Percentiles rank a stretch among this genome's conserved stretches.
These are phyloP conservation scores for Ciconia maguari DNA, from an alignment of 2,113 vertebrate species.

Conservation along the genomic window DNA sequence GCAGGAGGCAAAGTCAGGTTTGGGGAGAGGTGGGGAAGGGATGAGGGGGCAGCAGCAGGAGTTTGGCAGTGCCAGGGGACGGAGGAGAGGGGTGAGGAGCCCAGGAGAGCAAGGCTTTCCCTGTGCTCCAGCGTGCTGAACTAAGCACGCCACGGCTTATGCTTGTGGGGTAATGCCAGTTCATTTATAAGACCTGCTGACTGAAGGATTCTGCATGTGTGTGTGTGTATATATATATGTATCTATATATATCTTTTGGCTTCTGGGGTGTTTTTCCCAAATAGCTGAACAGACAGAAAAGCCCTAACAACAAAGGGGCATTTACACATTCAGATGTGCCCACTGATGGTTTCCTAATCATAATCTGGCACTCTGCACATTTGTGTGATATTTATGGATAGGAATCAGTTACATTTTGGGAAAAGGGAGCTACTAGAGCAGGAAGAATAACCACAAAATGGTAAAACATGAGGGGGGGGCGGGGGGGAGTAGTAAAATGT, in stretches of 20 bases:
- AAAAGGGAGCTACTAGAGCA: not conserved
- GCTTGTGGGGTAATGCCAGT: not conserved
- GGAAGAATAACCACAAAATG: not conserved
- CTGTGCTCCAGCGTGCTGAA: not conserved
- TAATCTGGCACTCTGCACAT: not conserved
- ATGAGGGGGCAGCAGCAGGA: not conserved
- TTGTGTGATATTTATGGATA: conserved; percentile 30
- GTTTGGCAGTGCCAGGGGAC: not conserved
- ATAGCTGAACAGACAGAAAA: conserved; percentile 53
- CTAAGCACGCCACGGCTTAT: not conserved
- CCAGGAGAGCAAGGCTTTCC: not conserved
- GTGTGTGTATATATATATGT: not conserved
- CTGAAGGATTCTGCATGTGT: not conserved
- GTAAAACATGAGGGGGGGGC: not conserved
- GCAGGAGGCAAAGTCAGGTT: not conserved
- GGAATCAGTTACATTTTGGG: not conserved
- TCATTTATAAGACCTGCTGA: conserved; percentile 34
- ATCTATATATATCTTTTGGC: conserved; percentile 17
- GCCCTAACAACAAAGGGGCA: not conserved
- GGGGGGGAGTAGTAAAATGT: not conserved
- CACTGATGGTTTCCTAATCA: not conserved
- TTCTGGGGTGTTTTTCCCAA: conserved; percentile 27
- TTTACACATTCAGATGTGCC: conserved; percentile 24
- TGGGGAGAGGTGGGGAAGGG: not conserved
- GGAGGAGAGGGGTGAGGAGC: not conserved